Evolutionary conservation across 2,113 vertebrate genomes (phyloP).

Genomic region (Cephalopterus ornatus): DNA sequence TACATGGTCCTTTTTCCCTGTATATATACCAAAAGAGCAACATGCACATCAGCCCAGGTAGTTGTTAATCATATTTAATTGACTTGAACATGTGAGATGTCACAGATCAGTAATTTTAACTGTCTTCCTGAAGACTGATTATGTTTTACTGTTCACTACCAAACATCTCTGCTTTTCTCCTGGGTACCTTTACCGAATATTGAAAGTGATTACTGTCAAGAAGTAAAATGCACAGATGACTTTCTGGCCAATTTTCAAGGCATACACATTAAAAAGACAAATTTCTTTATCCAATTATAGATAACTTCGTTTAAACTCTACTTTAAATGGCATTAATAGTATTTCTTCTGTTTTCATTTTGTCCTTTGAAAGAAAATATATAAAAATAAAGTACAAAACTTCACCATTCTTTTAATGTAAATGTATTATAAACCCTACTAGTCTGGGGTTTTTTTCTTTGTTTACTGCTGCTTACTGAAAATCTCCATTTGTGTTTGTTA

Average conservation of each 20-base stretch:
- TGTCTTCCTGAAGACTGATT: slow-evolving; percentile 77
- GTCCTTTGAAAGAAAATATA: not conserved
- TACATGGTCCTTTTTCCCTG: not conserved
- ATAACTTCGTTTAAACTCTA: slow-evolving; percentile 16
- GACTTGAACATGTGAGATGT: slow-evolving; percentile 74
- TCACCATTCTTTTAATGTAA: not conserved
- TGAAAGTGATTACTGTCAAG: slow-evolving; percentile 76
- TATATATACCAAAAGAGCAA: not conserved
- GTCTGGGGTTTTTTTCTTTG: not conserved
- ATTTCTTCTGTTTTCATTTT: slow-evolving; percentile 11
- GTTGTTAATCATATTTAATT: slow-evolving; percentile 83
- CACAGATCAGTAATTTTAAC: slow-evolving; percentile 77
- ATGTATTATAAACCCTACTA: not conserved
- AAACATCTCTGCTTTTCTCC: slow-evolving; percentile 65
- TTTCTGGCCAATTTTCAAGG: slow-evolving; percentile 67
- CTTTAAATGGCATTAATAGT: slow-evolving; percentile 13
- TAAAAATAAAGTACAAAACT: not conserved
- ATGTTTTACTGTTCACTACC: slow-evolving; percentile 65
- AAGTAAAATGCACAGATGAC: slow-evolving; percentile 63
- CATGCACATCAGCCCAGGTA: slow-evolving; percentile 27
- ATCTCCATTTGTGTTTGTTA: not conserved
- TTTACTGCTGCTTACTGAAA: not conserved
- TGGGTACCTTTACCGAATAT: slow-evolving; percentile 65
- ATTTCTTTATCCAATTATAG: slow-evolving; percentile 53
- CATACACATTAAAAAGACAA: slow-evolving; percentile 26